A percentile compares a stretch with the other conserved stretches of the same genome.
Evolutionary conservation across 2,113 vertebrate species (phyloP).

Genomic region (Chelonoidis abingdonii): DNA sequence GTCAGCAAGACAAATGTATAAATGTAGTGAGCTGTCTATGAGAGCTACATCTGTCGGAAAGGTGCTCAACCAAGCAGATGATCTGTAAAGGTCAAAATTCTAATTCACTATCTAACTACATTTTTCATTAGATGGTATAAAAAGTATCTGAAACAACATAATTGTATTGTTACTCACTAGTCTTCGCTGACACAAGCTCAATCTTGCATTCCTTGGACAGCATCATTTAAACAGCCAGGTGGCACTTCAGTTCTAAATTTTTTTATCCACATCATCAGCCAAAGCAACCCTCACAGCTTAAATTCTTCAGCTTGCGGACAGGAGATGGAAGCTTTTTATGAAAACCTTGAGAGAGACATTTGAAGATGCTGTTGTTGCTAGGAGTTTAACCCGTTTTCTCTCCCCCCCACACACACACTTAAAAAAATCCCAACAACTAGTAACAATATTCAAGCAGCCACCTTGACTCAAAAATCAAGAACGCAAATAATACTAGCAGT

Average conservation of each 20-base stretch:
- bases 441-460: background rate
- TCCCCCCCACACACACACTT: background rate
- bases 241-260: background rate
- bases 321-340: slow-evolving; percentile 7
- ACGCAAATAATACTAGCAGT: accelerated
- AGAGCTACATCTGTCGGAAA: background rate
- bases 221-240: background rate
- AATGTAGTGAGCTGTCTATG: slow-evolving; percentile 2
- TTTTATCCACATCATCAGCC: background rate
- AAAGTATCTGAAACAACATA: background rate
- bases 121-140: slow-evolving; percentile 3
- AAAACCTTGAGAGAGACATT: background rate
- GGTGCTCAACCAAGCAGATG: background rate
- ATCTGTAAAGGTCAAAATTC: background rate
- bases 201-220: background rate
- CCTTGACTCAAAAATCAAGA: background rate
- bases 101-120: background rate
- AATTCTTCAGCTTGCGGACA: slow-evolving; percentile 16
- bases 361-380: background rate
- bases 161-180: background rate
- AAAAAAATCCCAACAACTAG: background rate
- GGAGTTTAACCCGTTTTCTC: background rate
- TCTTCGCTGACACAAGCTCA: background rate
- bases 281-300: background rate
- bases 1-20: background rate